Conservation (phyloP, 2,888 invertebrate genomes). For the Glyphotaelius pellucidus region DNA sequence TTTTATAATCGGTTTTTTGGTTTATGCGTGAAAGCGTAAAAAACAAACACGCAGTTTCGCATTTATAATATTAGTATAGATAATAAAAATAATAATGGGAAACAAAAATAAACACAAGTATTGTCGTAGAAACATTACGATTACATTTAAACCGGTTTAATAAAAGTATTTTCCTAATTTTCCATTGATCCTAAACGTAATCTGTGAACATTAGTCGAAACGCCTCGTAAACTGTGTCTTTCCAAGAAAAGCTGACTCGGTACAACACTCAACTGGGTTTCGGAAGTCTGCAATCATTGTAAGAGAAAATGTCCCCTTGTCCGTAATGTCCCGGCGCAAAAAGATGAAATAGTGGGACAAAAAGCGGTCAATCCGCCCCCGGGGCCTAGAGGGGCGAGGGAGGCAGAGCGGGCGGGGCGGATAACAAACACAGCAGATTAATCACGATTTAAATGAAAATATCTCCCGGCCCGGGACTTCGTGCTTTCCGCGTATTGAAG, state of each 20-base stretch:
- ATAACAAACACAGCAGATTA: slow-evolving; percentile 39
- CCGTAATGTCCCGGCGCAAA: background rate
- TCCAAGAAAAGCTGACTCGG: background rate
- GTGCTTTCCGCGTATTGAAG: background rate
- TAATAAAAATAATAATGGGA: too few species aligned
- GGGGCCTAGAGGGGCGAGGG: too few species aligned
- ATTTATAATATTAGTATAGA: too few species aligned
- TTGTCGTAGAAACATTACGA: background rate
- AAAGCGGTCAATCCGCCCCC: background rate
- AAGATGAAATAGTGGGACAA: background rate
- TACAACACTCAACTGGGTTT: background rate
- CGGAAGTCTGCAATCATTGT: slow-evolving; percentile 16
- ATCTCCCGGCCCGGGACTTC: slow-evolving; percentile 4
- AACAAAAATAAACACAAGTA: too few species aligned
- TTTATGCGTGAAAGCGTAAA: too few species aligned
- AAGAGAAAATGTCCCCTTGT: background rate
- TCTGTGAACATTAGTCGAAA: background rate
- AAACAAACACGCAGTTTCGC: too few species aligned
- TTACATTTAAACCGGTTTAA: background rate
- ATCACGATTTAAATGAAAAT: slow-evolving; percentile 45
- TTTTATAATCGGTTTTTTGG: too few species aligned
- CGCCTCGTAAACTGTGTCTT: background rate
- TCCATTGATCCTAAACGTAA: background rate
- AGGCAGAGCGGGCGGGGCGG: background rate
- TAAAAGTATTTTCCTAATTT: background rate